Base-by-base conservation (phyloP, 1,140 invertebrate species). In the Drosophila neocordata region DNA sequence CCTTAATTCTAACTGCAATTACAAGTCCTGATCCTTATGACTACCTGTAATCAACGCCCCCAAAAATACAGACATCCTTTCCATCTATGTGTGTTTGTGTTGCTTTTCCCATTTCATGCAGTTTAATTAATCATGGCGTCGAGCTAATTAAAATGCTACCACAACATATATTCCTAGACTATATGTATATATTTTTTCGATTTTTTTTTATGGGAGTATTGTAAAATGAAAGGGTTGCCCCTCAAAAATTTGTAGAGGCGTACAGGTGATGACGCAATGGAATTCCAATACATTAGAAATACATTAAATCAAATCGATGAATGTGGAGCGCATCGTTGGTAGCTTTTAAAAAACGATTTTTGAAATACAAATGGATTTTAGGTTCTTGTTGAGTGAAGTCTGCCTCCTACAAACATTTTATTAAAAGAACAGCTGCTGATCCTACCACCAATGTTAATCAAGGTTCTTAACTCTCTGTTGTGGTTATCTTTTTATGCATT, bases 81-180 rank as follows among this genome's bases (percentile, higher is more conserved):
- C 55, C 55, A 38, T 56, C 27, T 31, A 0, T 31, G 27, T 31
- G 27, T 69, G 58, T 53, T 65, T 65, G 73, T 58, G 51, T 37
- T 58, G 48, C 13, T 65, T 65, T 37, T 18, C 57, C 27, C 72
- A 48, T 82, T 87, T 83, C 83, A 73, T 69, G 69, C 79, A 70
- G 48, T 88, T 88, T 88, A 89, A 88, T 88, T 88, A 88, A 88
- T 88, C 83, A 88, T 72, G 41, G 41, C 41, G 27, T 56, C 61
- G 44, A 79, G 73, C 79, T 88, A 88, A 88, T 88, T 88, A 88
- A 88, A 88, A 79, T 88, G 82, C 78, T 87, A 79, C 83, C 82
- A 85, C 81, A 87, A 87, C 73, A 81, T 77, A 52, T 3, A 66
- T 59, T 63, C 41, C 35, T 20, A 4, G 13, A 20, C 1, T 1